A percentile compares a stretch with the other conserved stretches of the same genome.
Conservation (phyloP, 2,888 invertebrate species). For the Biston stratarius region DNA sequence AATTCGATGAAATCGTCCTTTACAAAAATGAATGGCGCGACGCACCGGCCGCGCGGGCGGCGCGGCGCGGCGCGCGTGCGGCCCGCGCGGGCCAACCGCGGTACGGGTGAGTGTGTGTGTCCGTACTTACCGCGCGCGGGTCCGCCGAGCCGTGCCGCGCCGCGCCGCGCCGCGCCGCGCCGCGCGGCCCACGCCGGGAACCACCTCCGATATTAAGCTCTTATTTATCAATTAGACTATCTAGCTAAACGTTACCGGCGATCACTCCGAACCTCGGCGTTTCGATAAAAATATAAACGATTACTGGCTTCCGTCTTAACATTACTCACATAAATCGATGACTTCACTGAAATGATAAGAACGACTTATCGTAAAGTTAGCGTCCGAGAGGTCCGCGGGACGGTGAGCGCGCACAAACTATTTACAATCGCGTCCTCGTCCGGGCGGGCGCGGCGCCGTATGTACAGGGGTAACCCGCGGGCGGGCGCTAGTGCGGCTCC, state of each 20-base stretch:
- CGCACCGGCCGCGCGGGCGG: slow-evolving; percentile 43
- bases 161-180: no score
- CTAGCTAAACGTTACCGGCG: slow-evolving; percentile 75
- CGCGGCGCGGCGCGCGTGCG: slow-evolving; percentile 41
- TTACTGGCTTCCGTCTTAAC: slow-evolving; percentile 79
- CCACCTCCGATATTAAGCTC: slow-evolving; percentile 74
- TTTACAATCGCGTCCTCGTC: slow-evolving; percentile 60
- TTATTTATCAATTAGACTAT: slow-evolving; percentile 79
- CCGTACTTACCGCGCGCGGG: slow-evolving; percentile 64
- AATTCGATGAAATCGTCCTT: slow-evolving; percentile 86
- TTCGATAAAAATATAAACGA: slow-evolving; percentile 72
- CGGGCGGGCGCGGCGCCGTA: slow-evolving; percentile 48
- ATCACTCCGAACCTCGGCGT: slow-evolving; percentile 74
- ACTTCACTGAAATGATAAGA: slow-evolving; percentile 77
- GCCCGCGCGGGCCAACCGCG: slow-evolving; percentile 27
- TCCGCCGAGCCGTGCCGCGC: slow-evolving; percentile 45
- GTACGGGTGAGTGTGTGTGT: slow-evolving; percentile 45
- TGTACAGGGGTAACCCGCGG: slow-evolving; percentile 69
- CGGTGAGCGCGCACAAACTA: slow-evolving; percentile 61
- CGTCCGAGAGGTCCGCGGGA: slow-evolving; percentile 55
- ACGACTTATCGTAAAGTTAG: slow-evolving; percentile 65
- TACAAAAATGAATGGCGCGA: slow-evolving; percentile 65
- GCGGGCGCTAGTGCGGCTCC: slow-evolving; percentile 82
- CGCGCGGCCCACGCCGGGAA: slow-evolving; percentile 66
- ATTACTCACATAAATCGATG: slow-evolving; percentile 76